A percentile compares a stretch with the other conserved stretches of the same genome.
Conservation (phyloP, 2,113 vertebrate species). For the Pipra filicauda region DNA sequence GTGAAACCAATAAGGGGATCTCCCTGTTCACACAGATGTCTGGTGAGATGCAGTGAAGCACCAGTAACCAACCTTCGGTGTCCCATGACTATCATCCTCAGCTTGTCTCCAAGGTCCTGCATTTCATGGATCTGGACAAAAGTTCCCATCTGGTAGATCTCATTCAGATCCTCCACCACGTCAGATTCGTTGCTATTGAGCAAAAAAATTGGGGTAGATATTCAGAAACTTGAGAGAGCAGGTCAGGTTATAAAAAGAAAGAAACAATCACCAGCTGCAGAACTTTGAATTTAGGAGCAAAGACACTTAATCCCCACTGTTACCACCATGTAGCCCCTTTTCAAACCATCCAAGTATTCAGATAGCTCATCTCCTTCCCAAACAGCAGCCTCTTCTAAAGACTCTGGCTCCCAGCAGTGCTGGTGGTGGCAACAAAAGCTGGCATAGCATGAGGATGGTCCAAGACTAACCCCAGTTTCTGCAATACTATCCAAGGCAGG, state of each 20-base stretch:
- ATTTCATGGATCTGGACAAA: conserved; percentile 99
- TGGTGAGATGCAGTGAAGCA: background rate
- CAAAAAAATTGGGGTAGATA: background rate
- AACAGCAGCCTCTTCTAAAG: background rate
- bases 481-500: background rate
- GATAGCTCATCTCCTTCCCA: background rate
- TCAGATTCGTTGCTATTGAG: conserved; percentile 87
- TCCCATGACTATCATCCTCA: conserved; percentile 98
- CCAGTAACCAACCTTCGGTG: conserved; percentile 79
- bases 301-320: background rate
- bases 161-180: conserved; percentile 88
- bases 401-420: background rate
- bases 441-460: background rate
- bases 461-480: background rate
- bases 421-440: background rate
- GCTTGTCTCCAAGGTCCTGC: conserved; percentile 96
- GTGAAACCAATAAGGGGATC: background rate
- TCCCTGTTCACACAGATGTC: background rate
- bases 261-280: background rate
- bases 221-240: background rate
- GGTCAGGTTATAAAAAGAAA: background rate
- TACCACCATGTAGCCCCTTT: background rate
- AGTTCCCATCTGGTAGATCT: conserved; percentile 91
- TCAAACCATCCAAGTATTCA: background rate
- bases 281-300: background rate